Base-by-base conservation (phyloP, 92 coral and sea anemone species). In the Heteractis magnifica region DNA sequence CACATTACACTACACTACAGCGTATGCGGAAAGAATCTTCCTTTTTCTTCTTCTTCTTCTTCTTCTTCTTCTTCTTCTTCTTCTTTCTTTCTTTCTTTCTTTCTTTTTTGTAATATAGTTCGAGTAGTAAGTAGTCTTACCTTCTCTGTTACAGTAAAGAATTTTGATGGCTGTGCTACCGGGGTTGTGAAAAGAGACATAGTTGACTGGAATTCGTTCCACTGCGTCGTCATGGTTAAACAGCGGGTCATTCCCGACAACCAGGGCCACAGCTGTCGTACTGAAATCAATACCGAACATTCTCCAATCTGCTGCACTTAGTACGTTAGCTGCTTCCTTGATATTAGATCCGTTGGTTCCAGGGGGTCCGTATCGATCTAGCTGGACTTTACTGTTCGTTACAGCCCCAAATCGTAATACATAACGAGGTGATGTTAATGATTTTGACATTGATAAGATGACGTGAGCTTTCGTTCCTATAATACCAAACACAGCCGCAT, bases 201-300 rank as follows among this genome's bases (percentile, higher is more conserved):
- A 90, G 20, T 81, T 76, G n/a, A 86, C 56, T 11, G 15, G 23
- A 34, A 86, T 82, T 4, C 62, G 77, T 34, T 64, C 51, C 7
- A 58, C 64, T 11, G 85, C 72, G 48, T 90, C 92, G 44, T 86
- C 74, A n/a, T 71, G 75, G 26, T 78, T 15, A 4, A 90, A 64
- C 11, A 86, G 77, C 13, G 75, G 52, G 8, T 49, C 56, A 49
- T 52, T 68, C 15, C 92, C 92, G 19, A 78, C 50, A 49, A 81
- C 86, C 56, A 90, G 68, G 20, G 71, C 81, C 0, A 90, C 74
- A 21, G 60, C 68, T 49, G 81, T 78, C 10, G 82, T 56, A 58
- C 86, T 81, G 81, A 86, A 90, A 58, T 90, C 90, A 34, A 90
- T 53, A 65, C 90, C 74, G 77, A 90, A 79, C 76, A 84, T 77